Evolutionary conservation across 2,797 vertebrate genomes (phyloP).

Genomic region (Enteromius trimaculatus): DNA sequence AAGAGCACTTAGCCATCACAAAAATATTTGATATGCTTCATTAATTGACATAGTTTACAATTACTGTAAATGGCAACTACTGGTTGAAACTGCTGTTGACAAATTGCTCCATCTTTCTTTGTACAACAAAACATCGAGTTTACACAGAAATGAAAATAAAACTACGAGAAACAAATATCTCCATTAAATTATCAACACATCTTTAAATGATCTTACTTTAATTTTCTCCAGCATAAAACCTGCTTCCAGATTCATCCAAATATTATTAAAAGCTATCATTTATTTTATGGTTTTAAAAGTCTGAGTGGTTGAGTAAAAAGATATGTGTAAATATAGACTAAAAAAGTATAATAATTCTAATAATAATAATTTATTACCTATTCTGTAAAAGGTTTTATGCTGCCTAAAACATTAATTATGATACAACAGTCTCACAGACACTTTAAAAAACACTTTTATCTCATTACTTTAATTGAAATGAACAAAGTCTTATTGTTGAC

Average conservation of each 20-base stretch:
- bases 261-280: not conserved
- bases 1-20: constrained; percentile 61
- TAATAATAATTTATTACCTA: constrained; percentile 45
- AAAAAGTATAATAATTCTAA: not conserved
- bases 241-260: not conserved
- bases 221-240: not conserved
- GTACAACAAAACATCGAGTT: not conserved
- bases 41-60: constrained; percentile 36
- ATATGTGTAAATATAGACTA: not conserved
- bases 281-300: not conserved
- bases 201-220: not conserved
- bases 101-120: not conserved
- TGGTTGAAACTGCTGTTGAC: not conserved
- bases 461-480: constrained; percentile 55
- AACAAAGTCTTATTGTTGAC: constrained; percentile 63
- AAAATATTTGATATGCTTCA: constrained; percentile 57
- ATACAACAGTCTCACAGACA: constrained; percentile 59
- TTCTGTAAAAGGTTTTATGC: constrained; percentile 60
- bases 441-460: constrained; percentile 66
- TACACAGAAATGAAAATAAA: not conserved
- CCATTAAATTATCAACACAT: not conserved
- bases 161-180: not conserved
- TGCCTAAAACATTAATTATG: constrained; percentile 69
- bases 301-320: not conserved
- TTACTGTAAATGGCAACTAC: constrained; percentile 20